Base-by-base conservation (phyloP, 2,797 vertebrate genomes). In the Sylvilagus floridanus region DNA sequence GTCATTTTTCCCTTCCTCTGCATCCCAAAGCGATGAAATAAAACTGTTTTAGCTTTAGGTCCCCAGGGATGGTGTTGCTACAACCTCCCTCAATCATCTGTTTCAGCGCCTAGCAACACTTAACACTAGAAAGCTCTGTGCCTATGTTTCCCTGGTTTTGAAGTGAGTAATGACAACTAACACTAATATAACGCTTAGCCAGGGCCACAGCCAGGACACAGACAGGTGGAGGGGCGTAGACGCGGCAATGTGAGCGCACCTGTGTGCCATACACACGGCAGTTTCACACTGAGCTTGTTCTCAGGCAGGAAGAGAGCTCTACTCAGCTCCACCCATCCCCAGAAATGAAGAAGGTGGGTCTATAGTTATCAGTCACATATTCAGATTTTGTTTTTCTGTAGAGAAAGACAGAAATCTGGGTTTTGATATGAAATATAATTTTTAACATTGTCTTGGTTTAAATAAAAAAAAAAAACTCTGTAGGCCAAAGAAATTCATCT, bases 81-180 rank as follows among this genome's bases (percentile, higher is more conserved):
- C 88, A 73, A 77, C 65, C 75, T 60, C 91, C 69, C 75, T 88
- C 77, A 11, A 77, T 83, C 79, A 84, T 92, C 90, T 93, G 69
- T 94, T 91, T 82, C 50, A n/a, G 88, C 6, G 10, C 69, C 95
- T 90, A 93, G 90, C 90, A 95, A 94, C 92, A 68, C 88, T 72
- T 66, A 88, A 88, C 71, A 75, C 91, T 95, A 94, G 95, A 91
- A 94, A 96, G 79, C 60, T 86, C 42, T 35, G 81, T 87, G 84
- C 57, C 72, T 71, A 35, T 79, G n/a, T 50, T 42, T 71, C 72
- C 88, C 71, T 71, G 60, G 82, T 54, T 88, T 81, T 91, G 68
- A 77, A 90, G 72, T 81, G 71, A 78, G 37, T 88, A 81, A 5
- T 83, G 83, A 84, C 42, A 60, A 73, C 50, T 50, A 93, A 79